These are phyloP conservation scores for Psephotus haematonotus DNA, from an alignment of 2,113 vertebrate species.

Conservation along the genomic window DNA sequence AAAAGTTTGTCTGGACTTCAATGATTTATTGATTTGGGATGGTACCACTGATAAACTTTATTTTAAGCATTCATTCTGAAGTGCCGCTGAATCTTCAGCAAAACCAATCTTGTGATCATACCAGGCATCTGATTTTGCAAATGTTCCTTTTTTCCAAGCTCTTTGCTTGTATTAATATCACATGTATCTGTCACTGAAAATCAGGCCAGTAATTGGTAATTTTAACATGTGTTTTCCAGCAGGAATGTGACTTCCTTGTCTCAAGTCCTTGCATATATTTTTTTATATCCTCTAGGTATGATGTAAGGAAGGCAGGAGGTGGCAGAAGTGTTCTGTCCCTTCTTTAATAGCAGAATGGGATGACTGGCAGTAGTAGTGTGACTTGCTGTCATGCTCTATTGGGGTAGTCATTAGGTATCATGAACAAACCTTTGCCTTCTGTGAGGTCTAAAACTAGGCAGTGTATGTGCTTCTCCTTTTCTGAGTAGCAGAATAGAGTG, in stretches of 20 bases:
- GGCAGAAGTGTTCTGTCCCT: not conserved
- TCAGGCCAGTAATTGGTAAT: not conserved
- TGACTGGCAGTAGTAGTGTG: not conserved
- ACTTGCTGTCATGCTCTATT: not conserved
- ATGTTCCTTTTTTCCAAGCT: not conserved
- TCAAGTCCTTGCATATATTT: not conserved
- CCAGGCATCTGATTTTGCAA: not conserved
- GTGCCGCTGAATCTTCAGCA: not conserved
- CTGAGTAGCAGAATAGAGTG: not conserved
- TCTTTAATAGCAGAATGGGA: not conserved
- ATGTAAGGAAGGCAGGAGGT: not conserved
- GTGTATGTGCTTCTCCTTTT: not conserved
- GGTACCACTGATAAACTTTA: accelerated
- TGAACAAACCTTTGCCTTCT: not conserved
- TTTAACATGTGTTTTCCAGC: not conserved
- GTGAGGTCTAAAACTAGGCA: not conserved
- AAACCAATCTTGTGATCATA: not conserved
- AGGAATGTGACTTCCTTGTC: not conserved
- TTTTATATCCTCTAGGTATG: not conserved
- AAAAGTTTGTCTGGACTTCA: not conserved
- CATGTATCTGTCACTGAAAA: not conserved
- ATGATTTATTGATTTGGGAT: not conserved
- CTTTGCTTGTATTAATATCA: not conserved
- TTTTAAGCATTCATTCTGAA: not conserved
- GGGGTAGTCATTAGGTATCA: not conserved